Evolutionary conservation across 2,888 invertebrate species (phyloP).

Genomic region (Cephus pygmeus): DNA sequence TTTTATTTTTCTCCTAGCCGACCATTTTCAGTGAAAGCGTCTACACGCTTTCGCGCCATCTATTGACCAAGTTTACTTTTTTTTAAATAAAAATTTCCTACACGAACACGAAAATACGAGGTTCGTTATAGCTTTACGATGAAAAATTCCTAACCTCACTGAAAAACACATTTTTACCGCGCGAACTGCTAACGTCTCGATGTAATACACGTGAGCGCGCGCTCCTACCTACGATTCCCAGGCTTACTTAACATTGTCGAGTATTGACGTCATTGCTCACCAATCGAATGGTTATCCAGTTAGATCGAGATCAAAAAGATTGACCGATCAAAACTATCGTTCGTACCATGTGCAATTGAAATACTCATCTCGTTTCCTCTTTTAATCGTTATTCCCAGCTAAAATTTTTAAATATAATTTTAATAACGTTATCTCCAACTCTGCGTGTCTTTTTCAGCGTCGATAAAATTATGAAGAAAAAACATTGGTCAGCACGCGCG

Average conservation of each 20-base stretch:
- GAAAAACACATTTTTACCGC: neutral
- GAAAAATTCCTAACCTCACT: neutral
- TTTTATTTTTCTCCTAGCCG: neutral
- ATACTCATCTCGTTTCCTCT: neutral
- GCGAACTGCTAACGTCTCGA: neutral
- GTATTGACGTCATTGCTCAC: constrained; percentile 19
- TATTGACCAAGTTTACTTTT: neutral
- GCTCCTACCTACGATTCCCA: constrained; percentile 14
- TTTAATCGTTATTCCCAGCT: neutral
- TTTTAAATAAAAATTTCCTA: too few relatives aligned
- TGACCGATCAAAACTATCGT: constrained; percentile 20
- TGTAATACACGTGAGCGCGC: neutral
- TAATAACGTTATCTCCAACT: neutral
- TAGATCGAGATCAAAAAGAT: constrained; percentile 27
- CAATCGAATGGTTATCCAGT: constrained; percentile 25
- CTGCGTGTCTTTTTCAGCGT: neutral
- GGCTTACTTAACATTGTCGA: constrained; percentile 20
- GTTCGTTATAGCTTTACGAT: neutral
- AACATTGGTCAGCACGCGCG: neutral
- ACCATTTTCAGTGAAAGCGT: neutral
- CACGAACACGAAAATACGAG: neutral
- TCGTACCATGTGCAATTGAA: neutral
- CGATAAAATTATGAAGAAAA: neutral
- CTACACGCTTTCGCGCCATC: neutral
- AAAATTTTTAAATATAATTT: neutral